phyloP scores from a whole-genome alignment of 2,888 invertebrate species.

The Lumbricus terrestris region DNA sequence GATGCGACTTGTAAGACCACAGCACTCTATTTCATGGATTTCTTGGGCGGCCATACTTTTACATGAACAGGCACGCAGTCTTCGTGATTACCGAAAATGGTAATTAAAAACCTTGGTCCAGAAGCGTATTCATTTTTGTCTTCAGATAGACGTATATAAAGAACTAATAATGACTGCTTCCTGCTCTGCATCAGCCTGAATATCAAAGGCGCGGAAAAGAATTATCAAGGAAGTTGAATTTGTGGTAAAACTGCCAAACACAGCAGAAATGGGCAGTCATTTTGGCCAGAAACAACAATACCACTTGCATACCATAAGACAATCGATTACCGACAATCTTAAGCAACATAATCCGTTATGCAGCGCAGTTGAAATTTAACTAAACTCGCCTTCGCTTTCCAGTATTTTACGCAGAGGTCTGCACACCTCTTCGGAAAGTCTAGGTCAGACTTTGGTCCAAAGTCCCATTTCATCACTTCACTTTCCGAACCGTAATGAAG shows the following conservation, averaged over 20 bases:
- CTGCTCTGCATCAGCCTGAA: background rate
- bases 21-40: no score
- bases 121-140: background rate
- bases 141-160: no score
- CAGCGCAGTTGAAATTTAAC: background rate
- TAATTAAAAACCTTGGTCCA: no score
- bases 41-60: no score
- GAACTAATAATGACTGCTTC: background rate
- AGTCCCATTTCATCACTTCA: constrained; percentile 47
- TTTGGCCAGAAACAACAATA: no score
- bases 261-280: background rate
- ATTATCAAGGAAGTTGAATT: background rate
- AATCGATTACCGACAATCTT: no score
- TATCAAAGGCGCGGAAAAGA: background rate
- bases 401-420: constrained; percentile 51
- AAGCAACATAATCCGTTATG: background rate
- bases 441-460: constrained; percentile 50
- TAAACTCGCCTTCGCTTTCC: constrained; percentile 40
- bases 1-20: no score
- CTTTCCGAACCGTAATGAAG: constrained; percentile 52
- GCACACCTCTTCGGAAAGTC: constrained; percentile 55
- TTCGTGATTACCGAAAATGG: no score
- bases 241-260: background rate
- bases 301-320: no score
- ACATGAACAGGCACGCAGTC: no score